Evolutionary conservation across 2,797 vertebrate species (phyloP), one percentile per base, ranked within the genome.

Genomic region (Ctenosaura bakeri): DNA sequence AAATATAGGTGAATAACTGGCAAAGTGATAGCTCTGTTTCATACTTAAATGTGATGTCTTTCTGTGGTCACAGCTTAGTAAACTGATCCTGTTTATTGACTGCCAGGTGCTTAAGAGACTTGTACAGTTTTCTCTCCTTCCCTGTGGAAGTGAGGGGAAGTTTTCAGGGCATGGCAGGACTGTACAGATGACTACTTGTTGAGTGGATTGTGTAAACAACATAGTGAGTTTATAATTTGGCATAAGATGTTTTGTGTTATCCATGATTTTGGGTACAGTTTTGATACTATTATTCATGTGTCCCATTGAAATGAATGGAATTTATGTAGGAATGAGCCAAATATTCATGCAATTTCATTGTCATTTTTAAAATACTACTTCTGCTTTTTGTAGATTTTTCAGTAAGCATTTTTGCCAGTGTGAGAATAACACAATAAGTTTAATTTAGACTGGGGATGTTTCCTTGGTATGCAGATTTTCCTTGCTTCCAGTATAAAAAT

Each of bases 401-500:
- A 42, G 32, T 59, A 46, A 26, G 56, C 5, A 8, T 46, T 74
- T 74, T 62, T n/a, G 29, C 6, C 66, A 66, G 66, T 66, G 46
- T 64, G 38, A 52, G 20, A 59, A 26, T 46, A 32, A 38, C 32
- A 78, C 35, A 64, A 20, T 14, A n/a, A 59, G 2, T 85, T 76
- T 74, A 77, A 52, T 66, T 8, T 66, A 22, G 29, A 85, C 5
- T 89, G 42, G 54, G 64, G 54, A 26, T 20, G 4, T 77, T 77
- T 76, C 18, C 24, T 77, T 64, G 26, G 10, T 46, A 29, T 64
- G 66, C 26, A 74, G 6, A 20, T 32, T 52, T 76, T 42, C 59
- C 84, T 90, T 79, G 64, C 74, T 90, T 71, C 74, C 74, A 88
- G 62, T 78, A 73, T 73, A 26, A 22, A 71, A 20, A 64, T 92